Evolutionary conservation across 2,797 vertebrate species (phyloP).

Genomic region (Coregonus sp.): DNA sequence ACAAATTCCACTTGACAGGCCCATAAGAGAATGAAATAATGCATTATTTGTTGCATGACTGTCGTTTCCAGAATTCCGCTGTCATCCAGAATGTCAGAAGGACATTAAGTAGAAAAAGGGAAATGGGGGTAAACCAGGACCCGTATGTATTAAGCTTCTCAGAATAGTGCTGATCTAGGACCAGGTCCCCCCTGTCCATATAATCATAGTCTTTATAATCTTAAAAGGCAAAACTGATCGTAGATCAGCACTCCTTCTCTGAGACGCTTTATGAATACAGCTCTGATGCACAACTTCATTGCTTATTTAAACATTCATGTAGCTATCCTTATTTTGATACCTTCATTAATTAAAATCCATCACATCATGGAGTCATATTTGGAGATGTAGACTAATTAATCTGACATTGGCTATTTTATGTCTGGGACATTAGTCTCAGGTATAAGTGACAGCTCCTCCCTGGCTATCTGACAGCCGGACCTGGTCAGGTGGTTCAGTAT

Average conservation of each 20-base stretch:
- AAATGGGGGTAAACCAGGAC: neutral
- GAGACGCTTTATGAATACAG: too few relatives aligned
- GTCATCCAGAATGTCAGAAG: constrained; percentile 13
- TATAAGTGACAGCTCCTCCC: constrained; percentile 17
- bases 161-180: too few relatives aligned
- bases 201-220: too few relatives aligned
- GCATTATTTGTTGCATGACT: constrained; percentile 29
- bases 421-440: constrained; percentile 26
- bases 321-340: too few relatives aligned
- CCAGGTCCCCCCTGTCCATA: too few relatives aligned
- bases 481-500: constrained; percentile 24
- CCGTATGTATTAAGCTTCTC: too few relatives aligned
- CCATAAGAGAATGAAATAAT: constrained; percentile 20
- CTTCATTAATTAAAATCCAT: neutral
- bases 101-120: constrained; percentile 23
- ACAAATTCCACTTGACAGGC: constrained; percentile 39
- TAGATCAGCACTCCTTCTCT: too few relatives aligned
- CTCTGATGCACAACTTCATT: neutral
- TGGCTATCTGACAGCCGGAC: constrained; percentile 27
- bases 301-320: too few relatives aligned
- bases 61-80: constrained; percentile 19
- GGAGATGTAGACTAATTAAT: neutral
- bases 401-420: constrained; percentile 19
- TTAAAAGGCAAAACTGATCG: too few relatives aligned
- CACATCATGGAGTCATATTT: neutral